phyloP scores from a whole-genome alignment of 2,797 vertebrate species.

The Merluccius polli region DNA sequence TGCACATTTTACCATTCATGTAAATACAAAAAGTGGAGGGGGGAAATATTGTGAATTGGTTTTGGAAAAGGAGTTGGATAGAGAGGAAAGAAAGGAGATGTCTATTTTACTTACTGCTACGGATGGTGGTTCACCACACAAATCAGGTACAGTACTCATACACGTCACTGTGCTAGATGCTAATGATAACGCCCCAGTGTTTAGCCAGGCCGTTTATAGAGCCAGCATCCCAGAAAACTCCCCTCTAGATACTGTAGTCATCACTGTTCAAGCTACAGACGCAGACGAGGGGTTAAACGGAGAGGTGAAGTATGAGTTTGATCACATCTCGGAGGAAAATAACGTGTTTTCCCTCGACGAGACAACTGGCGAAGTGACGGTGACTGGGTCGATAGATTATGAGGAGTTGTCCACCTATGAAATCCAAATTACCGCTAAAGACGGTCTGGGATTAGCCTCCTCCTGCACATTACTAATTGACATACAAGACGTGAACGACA shows the following conservation, averaged over 20 bases:
- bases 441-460: conserved; percentile 60
- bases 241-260: conserved; percentile 24
- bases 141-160: conserved; percentile 49
- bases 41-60: conserved; percentile 47
- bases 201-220: conserved; percentile 47
- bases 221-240: conserved; percentile 52
- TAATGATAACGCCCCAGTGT: conserved; percentile 49
- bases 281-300: conserved; percentile 71
- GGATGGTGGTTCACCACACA: conserved; percentile 65
- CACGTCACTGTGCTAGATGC: conserved; percentile 59
- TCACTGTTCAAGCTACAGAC: conserved; percentile 49
- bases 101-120: conserved; percentile 43
- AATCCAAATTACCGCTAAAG: conserved; percentile 65
- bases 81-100: conserved; percentile 48
- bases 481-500: conserved; percentile 72
- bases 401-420: conserved; percentile 58
- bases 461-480: conserved; percentile 57
- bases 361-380: conserved; percentile 55
- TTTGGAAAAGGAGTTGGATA: conserved; percentile 56
- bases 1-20: conserved; percentile 45
- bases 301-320: conserved; percentile 67
- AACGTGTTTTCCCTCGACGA: conserved; percentile 51
- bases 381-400: conserved; percentile 58
- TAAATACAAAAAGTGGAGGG: conserved; percentile 43
- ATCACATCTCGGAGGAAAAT: conserved; percentile 48